phyloP scores from a whole-genome alignment of 2,888 invertebrate genomes.

The Panzeria rudis region DNA sequence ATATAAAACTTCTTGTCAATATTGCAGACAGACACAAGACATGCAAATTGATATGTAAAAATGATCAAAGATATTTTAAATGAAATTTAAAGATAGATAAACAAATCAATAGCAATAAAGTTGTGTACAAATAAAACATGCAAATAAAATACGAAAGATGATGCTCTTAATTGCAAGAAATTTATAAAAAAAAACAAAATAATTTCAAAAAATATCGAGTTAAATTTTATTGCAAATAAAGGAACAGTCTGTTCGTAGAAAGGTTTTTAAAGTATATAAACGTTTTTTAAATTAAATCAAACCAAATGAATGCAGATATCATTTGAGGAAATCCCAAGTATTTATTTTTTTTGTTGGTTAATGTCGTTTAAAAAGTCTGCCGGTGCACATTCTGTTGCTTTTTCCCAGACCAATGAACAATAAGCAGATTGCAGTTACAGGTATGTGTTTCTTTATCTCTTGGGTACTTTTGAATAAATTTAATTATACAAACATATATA shows the following conservation, averaged over 20 bases:
- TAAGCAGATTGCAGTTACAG: slow-evolving; percentile 49
- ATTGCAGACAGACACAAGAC: not conserved
- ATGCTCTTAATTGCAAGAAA: not conserved
- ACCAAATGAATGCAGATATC: slow-evolving; percentile 25
- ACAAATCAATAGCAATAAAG: not conserved
- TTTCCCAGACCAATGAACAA: slow-evolving; percentile 61
- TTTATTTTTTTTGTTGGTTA: slow-evolving; percentile 38
- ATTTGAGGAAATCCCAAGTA: slow-evolving; percentile 38
- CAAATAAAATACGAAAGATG: not conserved
- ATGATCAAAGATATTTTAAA: slow-evolving; percentile 7
- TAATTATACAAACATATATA: not conserved
- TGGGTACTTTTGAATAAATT: not conserved
- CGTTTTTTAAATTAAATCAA: not conserved
- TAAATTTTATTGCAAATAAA: not conserved
- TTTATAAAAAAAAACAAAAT: slow-evolving; percentile 18
- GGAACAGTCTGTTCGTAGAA: not conserved
- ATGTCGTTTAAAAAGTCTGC: slow-evolving; percentile 49
- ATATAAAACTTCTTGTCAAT: slow-evolving; percentile 13
- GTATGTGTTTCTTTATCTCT: slow-evolving; percentile 35
- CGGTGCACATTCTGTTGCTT: slow-evolving; percentile 47
- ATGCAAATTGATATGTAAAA: not conserved
- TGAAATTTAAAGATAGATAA: too few species aligned
- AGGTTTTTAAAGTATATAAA: not conserved
- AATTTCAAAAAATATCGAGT: not conserved
- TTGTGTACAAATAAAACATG: not conserved